Base-by-base conservation (phyloP, 2,888 invertebrate species). In the Halictus ligatus region DNA sequence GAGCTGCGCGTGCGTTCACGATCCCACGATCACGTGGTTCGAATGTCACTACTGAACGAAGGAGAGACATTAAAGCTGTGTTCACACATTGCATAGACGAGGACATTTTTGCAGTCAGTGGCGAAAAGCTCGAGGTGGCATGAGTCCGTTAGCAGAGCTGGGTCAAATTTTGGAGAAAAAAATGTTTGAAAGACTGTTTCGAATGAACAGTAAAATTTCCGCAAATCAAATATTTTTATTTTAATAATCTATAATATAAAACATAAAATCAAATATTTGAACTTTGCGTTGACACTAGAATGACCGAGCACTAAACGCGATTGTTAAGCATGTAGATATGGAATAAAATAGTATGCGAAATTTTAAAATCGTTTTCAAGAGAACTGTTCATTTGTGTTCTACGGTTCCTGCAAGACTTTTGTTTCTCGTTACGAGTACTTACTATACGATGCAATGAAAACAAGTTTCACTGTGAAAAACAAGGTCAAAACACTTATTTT, bases 1-100 rank as follows among this genome's bases (percentile, higher is more conserved):
- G 35, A 29, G 46, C 25, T 80, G 89, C 88, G 91, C 88, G 18
- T 89, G 91, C 86, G 87, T 75, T n/a, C 7, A 82, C 12, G 72
- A 86, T 85, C 76, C 15, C 29, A 46, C 76, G 75, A 58, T 83
- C 88, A 88, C 85, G 82, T 88, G 88, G 64, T 58, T n/a, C n/a
- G 75, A 76, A 82, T 82, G 82, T 86, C 78, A 86, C 80, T 60
- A 43, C 64, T 50, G 50, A 64, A 50, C 54, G 87, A 80, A 73
- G 58, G 69, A 75, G 69, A 85, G 73, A 54, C 21, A 5, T n/a
- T 64, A 29, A 29, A 29, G 64, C 64, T 29, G 64, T 18, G 64
- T 64, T 29, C 64, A 64, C 64, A 64, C 1, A 64, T 25, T 60
- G 60, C 29, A 29, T 6, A 64, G 15, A 29, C 2, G 29, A 58